Base-by-base conservation (phyloP, 2,113 vertebrate genomes). In the Lophius piscatorius region DNA sequence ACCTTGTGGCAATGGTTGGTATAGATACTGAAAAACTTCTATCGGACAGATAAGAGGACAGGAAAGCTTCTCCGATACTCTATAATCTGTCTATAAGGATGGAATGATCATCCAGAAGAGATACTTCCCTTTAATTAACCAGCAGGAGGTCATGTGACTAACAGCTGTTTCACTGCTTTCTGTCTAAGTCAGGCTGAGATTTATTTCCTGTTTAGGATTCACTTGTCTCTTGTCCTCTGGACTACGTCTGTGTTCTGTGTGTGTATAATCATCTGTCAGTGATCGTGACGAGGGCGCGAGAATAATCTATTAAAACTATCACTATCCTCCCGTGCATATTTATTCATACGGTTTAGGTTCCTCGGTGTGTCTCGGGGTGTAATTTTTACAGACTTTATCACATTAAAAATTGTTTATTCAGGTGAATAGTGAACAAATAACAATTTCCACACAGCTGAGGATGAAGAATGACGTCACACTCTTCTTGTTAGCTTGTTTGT, bases 401-500 rank as follows among this genome's bases (percentile, higher is more conserved):
- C 49, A 34, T 38, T 49, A 18, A 17, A 69, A 20, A n/a, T n/a
- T 39, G 56, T 29, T 14, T 40, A 66, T 20, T 66, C 33, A 64
- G 56, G 34, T 44, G 55, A 76, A 58, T 60, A 18, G 54, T n/a
- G 55, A 62, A 36, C 16, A 46, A 71, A 58, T 49, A 44, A 40
- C 23, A 63, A 33, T 45, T 28, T 39, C 48, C 10, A 5, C 28
- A 40, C 50, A 69, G 73, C 58, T 55, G 44, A 63, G 73, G 57
- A 34, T 44, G 57, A 78, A 33, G 42, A 69, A 46, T 60, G 71
- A 71, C 48, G 69, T 76, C 73, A 82, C 65, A 67, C 38, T 56
- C 57, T 70, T 61, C 49, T 63, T 76, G 60, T 66, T 47, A 48
- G 52, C 59, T 61, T 59, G 75, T 73, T 73, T 72, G 63, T 60